Conservation (phyloP, 2,888 invertebrate genomes). For the Mellilla xanthometata region DNA sequence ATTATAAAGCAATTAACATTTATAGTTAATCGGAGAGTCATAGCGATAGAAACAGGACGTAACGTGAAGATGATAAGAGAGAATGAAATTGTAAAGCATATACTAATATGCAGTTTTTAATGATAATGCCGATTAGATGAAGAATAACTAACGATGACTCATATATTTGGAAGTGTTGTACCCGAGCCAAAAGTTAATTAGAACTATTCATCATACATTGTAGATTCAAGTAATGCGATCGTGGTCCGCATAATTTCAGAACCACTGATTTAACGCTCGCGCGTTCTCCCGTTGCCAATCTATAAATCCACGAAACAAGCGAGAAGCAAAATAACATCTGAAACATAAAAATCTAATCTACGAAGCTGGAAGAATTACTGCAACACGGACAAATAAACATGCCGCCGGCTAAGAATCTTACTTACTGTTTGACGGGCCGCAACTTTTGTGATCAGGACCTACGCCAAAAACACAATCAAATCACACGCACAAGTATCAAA, state of each 20-base stretch:
- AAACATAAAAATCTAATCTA: constrained; percentile 56
- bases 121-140: constrained; percentile 31
- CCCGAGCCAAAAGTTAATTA: constrained; percentile 60
- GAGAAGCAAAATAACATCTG: constrained; percentile 52
- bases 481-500: constrained; percentile 76
- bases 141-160: constrained; percentile 44
- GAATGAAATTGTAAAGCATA: constrained; percentile 27
- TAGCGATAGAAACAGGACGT: constrained; percentile 18
- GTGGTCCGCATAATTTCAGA: constrained; percentile 26
- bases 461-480: constrained; percentile 80
- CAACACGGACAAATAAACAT: constrained; percentile 69
- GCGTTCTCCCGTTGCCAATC: constrained; percentile 34
- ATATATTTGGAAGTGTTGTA: constrained; percentile 48
- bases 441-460: constrained; percentile 82
- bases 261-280: constrained; percentile 30
- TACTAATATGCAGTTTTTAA: constrained; percentile 27
- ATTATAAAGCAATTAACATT: constrained; percentile 18
- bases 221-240: constrained; percentile 40
- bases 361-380: constrained; percentile 67
- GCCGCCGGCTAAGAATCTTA: constrained; percentile 72
- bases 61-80: constrained; percentile 19
- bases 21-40: constrained; percentile 3
- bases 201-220: constrained; percentile 49
- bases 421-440: constrained; percentile 81
- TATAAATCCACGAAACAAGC: constrained; percentile 49